These are phyloP conservation scores for Erythrocercus mccallii DNA, from an alignment of 2,113 vertebrate species.

Conservation along the genomic window DNA sequence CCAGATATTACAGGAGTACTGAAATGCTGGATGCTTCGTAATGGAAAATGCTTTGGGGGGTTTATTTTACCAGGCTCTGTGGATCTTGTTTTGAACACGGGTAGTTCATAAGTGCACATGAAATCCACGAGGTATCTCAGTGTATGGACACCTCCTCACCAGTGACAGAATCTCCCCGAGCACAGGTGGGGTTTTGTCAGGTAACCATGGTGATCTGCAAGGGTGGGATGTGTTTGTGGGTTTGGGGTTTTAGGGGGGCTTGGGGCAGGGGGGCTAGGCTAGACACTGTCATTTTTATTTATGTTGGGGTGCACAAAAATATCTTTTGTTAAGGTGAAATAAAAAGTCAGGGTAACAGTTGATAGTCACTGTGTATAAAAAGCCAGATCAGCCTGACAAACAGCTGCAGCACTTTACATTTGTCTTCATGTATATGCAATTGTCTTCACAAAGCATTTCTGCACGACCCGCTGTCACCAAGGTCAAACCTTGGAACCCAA, in stretches of 20 bases:
- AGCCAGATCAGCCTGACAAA: not conserved
- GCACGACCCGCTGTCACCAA: not conserved
- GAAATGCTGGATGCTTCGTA: not conserved
- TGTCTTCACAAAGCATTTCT: not conserved
- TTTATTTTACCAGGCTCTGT: not conserved
- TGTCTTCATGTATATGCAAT: not conserved
- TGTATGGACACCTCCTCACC: not conserved
- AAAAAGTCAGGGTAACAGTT: not conserved
- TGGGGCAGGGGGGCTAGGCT: not conserved
- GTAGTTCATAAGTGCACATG: not conserved
- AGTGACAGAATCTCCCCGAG: not conserved
- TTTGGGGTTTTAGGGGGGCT: not conserved
- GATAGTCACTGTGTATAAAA: not conserved
- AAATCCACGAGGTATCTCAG: not conserved
- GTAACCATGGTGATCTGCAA: not conserved
- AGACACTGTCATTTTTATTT: not conserved
- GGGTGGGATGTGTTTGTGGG: not conserved
- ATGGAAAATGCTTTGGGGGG: not conserved
- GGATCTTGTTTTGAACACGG: not conserved
- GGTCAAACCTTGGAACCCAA: not conserved
- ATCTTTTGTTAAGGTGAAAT: not conserved
- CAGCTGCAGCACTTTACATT: not conserved
- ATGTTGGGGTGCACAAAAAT: not conserved
- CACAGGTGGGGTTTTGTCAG: not conserved
- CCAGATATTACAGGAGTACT: not conserved